Evolutionary conservation across 1,140 invertebrate species (phyloP).

Genomic region (Capitella teleta): DNA sequence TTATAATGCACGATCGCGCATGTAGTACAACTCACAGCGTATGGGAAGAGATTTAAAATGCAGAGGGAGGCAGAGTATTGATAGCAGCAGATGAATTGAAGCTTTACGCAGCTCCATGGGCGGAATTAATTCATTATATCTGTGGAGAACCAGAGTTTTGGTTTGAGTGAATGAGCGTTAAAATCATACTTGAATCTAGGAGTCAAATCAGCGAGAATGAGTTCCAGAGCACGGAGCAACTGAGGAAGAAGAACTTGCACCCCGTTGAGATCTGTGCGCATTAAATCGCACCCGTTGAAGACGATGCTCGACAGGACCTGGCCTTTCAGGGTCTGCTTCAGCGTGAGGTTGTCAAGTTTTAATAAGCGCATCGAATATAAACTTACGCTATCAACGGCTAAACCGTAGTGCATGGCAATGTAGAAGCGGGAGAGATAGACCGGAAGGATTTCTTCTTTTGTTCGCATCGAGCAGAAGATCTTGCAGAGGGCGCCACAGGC

Average conservation of each 20-base stretch:
- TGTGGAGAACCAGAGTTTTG: conserved; percentile 14
- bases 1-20: background rate
- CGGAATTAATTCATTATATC: conserved; percentile 28
- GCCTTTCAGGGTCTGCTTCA: background rate
- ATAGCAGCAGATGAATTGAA: conserved; percentile 78
- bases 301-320: conserved; percentile 24
- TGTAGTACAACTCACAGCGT: conserved; percentile 43
- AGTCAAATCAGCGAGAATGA: conserved; percentile 62
- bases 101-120: conserved; percentile 66
- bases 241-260: conserved; percentile 80
- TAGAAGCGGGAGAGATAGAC: conserved; percentile 92
- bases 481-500: conserved; percentile 87
- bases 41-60: conserved; percentile 60
- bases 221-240: conserved; percentile 76
- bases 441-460: conserved; percentile 84
- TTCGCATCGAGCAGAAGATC: conserved; percentile 92
- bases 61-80: conserved; percentile 75
- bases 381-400: conserved; percentile 52
- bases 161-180: too few relatives aligned
- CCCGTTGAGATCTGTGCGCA: conserved; percentile 83
- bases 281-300: conserved; percentile 49
- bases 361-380: background rate
- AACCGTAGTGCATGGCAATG: conserved; percentile 74
- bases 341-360: background rate
- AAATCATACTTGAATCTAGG: conserved; percentile 28